These are phyloP conservation scores for Drosophila carrolli DNA, from an alignment of 1,140 invertebrate genomes.

Conservation along the genomic window DNA sequence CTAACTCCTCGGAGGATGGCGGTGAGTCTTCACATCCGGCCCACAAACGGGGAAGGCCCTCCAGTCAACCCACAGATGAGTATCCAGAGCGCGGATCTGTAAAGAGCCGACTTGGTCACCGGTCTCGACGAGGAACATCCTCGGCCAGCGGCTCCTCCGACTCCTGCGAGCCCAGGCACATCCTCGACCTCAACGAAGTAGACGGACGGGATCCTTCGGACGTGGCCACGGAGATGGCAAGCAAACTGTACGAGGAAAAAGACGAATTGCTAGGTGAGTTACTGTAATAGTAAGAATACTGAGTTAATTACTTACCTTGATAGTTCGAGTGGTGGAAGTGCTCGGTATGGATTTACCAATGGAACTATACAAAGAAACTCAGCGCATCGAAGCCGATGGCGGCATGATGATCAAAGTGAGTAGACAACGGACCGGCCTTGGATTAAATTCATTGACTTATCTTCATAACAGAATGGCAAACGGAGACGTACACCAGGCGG, in stretches of 20 bases:
- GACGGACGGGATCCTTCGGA: conserved; percentile 85
- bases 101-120: conserved; percentile 55
- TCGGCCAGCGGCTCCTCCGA: conserved; percentile 75
- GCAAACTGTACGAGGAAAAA: conserved; percentile 89
- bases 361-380: conserved; percentile 91
- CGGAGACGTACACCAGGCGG: conserved; percentile 93
- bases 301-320: neutral
- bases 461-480: conserved; percentile 88
- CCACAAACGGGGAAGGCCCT: conserved; percentile 61
- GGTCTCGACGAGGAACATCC: conserved; percentile 59
- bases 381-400: conserved; percentile 91
- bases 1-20: conserved; percentile 72
- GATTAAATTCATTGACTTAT: neutral
- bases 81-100: conserved; percentile 31
- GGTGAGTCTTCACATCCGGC: conserved; percentile 53
- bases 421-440: neutral
- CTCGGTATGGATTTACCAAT: conserved; percentile 91
- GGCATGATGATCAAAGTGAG: conserved; percentile 92
- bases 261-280: conserved; percentile 89
- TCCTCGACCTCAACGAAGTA: conserved; percentile 85
- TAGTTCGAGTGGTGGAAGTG: conserved; percentile 90
- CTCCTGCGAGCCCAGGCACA: conserved; percentile 73
- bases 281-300: neutral
- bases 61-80: conserved; percentile 30
- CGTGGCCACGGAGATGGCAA: conserved; percentile 89